Conservation (phyloP, 1,140 invertebrate genomes). For the Drosophila santomea region DNA sequence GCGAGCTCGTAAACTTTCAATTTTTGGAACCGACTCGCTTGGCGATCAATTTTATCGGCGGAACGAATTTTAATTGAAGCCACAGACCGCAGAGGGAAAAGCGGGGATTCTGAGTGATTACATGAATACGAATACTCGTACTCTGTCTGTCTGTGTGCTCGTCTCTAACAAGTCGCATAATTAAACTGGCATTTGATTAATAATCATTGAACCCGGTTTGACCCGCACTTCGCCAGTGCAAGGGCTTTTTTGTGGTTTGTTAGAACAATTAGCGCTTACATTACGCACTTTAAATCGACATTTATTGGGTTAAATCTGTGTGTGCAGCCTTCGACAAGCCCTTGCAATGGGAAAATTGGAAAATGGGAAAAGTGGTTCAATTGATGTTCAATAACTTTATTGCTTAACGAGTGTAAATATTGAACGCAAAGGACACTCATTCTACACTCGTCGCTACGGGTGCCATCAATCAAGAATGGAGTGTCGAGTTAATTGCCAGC, state of each 20-base stretch:
- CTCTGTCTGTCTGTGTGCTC: constrained; percentile 23
- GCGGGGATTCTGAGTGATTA: constrained; percentile 48
- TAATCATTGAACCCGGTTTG: constrained; percentile 73
- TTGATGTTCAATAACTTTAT: constrained; percentile 50
- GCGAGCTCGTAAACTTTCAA: constrained; percentile 50
- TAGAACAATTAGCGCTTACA: constrained; percentile 66
- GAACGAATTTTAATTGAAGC: constrained; percentile 80
- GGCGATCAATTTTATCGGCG: constrained; percentile 68
- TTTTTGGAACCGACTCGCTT: constrained; percentile 41
- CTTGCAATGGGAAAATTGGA: constrained; percentile 22
- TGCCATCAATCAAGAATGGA: constrained; percentile 67
- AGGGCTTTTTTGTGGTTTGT: constrained; percentile 58
- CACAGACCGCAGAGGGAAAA: constrained; percentile 45
- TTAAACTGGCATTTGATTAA: constrained; percentile 79
- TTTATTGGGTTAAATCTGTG: constrained; percentile 75
- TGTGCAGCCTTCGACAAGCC: constrained; percentile 46
- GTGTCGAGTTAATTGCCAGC: constrained; percentile 70
- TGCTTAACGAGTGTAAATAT: constrained; percentile 78
- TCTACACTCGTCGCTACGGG: constrained; percentile 46
- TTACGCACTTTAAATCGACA: constrained; percentile 69
- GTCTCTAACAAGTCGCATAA: constrained; percentile 64
- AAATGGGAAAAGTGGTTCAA: constrained; percentile 59
- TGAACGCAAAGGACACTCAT: constrained; percentile 55
- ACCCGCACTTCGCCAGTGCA: constrained; percentile 53
- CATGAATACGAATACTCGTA: constrained; percentile 14